Evolutionary conservation across 2,888 invertebrate genomes (phyloP), one percentile per base, ranked within the genome.

Genomic region (Caprella mutica): DNA sequence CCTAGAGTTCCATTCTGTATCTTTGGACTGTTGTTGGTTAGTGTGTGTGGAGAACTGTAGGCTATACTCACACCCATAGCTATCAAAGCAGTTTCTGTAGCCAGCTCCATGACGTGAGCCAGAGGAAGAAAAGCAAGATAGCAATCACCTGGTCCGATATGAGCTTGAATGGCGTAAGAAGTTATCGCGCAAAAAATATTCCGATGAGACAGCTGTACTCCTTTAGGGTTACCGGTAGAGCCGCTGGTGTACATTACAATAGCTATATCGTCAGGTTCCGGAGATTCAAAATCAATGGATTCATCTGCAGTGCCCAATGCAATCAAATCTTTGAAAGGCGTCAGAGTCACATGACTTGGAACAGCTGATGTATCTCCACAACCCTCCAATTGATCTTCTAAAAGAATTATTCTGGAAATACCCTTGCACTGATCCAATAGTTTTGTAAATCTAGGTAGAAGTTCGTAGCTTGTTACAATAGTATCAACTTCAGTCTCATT

Each of bases 1-100:
- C 98, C 98, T 71, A 83, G 85, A 58, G 89, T 86, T 43, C 97
- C 97, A 69, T 84, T 83, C 80, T 90, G 91, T 68, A 98, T 92
- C 77, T 94, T 97, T 70, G 91, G 92, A 52, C 94, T 91, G 26
- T 85, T 81, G 73, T 90, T 90, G 68, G 89, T 81, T 26, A 66
- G 56, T 0, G 98, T 98, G 57, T 92, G 77, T 0, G 97, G 90
- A 0, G 93, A 91, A 0, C 94, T 94, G 74, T 97, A 98, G 3
- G 97, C 97, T 70, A 98, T 91, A 1, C 88, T 82, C 38, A 93
- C 86, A 21, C 94, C 94, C 51, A 65, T 42, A 8, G 59, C 55
- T 4, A 65, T 52, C 23, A 65, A 48, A 4, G 62, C 55, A 6
- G 55, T 52, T 42, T 66, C 77, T 46, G 74, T 76, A 59, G 72